These are phyloP conservation scores for Mixornis gularis DNA, from an alignment of 2,113 vertebrate species.

Conservation along the genomic window DNA sequence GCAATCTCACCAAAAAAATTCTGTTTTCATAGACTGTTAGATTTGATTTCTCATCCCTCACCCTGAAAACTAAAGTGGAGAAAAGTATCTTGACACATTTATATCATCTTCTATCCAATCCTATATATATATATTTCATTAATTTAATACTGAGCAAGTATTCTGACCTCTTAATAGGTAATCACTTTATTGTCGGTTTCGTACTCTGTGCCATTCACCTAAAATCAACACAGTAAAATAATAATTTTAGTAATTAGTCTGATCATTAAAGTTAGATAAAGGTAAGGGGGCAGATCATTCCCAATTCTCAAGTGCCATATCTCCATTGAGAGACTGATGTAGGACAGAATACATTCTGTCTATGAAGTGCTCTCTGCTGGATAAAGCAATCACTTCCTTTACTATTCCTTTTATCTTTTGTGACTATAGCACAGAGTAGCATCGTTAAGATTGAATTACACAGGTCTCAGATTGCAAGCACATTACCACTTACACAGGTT, in stretches of 20 bases:
- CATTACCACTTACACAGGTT: background rate
- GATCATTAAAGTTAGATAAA: background rate
- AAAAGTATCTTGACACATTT: background rate
- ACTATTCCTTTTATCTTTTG: background rate
- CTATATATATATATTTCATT: background rate
- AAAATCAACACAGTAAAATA: background rate
- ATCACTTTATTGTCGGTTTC: background rate
- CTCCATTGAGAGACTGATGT: background rate
- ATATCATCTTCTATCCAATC: background rate
- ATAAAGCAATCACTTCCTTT: background rate
- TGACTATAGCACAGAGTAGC: background rate
- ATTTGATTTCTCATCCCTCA: background rate
- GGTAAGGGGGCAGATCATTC: background rate
- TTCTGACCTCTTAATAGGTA: background rate
- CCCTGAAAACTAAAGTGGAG: background rate
- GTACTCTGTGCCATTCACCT: background rate
- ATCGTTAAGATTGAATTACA: constrained; percentile 4
- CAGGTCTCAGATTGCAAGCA: background rate
- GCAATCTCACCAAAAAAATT: background rate
- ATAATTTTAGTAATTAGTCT: background rate
- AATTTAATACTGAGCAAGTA: background rate
- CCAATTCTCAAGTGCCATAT: background rate
- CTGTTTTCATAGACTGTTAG: background rate
- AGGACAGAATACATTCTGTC: background rate
- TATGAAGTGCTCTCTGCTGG: background rate